Evolutionary conservation across 2,888 invertebrate species (phyloP).

Genomic region (Synanthedon andrenaeformis): DNA sequence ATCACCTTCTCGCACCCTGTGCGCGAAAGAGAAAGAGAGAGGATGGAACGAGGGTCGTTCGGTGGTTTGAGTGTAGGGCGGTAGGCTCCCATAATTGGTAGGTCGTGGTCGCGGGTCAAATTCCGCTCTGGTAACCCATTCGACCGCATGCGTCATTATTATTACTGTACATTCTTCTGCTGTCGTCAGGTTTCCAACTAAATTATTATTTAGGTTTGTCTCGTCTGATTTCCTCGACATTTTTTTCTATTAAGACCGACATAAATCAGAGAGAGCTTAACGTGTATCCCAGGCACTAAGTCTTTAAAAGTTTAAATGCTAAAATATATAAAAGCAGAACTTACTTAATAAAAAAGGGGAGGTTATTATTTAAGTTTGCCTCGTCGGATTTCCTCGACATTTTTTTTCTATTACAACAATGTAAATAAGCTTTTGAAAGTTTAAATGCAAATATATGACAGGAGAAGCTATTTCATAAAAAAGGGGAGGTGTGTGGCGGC

Average conservation of each 20-base stretch:
- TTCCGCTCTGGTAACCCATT: constrained; percentile 4
- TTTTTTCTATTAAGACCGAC: not conserved
- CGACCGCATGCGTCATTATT: constrained; percentile 3
- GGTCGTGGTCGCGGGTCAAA: constrained; percentile 9
- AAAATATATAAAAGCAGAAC: too few species aligned
- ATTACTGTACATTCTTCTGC: not conserved
- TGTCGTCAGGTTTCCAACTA: not conserved
- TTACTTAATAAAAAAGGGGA: too few species aligned
- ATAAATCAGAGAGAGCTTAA: too few species aligned
- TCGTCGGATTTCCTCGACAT: not conserved
- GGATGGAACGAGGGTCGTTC: not conserved
- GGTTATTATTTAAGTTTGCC: not conserved
- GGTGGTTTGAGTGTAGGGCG: constrained; percentile 2
- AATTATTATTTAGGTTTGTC: not conserved
- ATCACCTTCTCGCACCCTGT: not conserved
- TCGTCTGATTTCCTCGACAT: not conserved
- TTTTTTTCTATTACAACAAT: too few species aligned
- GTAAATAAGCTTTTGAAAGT: too few species aligned
- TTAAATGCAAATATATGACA: too few species aligned
- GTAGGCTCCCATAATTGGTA: constrained; percentile 8
- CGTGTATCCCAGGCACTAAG: too few species aligned
- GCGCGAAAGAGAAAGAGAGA: constrained; percentile 4
- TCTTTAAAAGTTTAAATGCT: too few species aligned
- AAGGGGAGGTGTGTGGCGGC: constrained; percentile 12
- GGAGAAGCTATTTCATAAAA: not conserved